Conservation (phyloP, 2,888 invertebrate genomes). For the Cryptosula pallasiana region DNA sequence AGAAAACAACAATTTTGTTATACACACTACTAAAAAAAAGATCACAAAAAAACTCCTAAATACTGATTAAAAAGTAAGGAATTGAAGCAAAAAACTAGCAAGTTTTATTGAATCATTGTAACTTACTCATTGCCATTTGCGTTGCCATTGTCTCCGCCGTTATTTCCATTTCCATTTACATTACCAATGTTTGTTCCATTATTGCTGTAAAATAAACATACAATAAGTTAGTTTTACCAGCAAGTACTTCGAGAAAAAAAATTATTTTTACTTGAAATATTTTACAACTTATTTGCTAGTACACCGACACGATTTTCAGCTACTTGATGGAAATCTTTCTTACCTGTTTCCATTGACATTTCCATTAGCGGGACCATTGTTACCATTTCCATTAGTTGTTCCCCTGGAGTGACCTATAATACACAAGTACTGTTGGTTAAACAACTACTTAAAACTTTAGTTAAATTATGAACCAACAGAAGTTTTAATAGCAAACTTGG, state of each 20-base stretch:
- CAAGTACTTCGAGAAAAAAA: neutral
- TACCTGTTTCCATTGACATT: slow-evolving; percentile 22
- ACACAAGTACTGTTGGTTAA: too few relatives aligned
- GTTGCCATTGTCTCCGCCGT: slow-evolving; percentile 12
- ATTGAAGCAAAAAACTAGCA: neutral
- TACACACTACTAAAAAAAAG: too few relatives aligned
- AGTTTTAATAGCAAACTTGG: too few relatives aligned
- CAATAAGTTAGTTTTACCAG: neutral
- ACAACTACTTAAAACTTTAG: too few relatives aligned
- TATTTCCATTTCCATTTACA: slow-evolving; percentile 20
- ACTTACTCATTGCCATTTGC: slow-evolving; percentile 22
- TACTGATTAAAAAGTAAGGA: neutral
- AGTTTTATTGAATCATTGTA: neutral
- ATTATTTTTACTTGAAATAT: neutral
- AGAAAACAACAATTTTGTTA: neutral
- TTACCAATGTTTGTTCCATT: neutral
- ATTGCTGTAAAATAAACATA: neutral
- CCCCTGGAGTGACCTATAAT: neutral
- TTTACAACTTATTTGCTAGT: too few relatives aligned
- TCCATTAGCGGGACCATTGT: slow-evolving; percentile 16
- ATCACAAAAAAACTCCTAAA: too few relatives aligned
- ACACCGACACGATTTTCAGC: too few relatives aligned
- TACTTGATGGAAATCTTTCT: neutral
- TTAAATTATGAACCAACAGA: too few relatives aligned
- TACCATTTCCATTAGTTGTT: slow-evolving; percentile 23